Base-by-base conservation (phyloP, 2,888 invertebrate species). In the Fragum whitleyi region DNA sequence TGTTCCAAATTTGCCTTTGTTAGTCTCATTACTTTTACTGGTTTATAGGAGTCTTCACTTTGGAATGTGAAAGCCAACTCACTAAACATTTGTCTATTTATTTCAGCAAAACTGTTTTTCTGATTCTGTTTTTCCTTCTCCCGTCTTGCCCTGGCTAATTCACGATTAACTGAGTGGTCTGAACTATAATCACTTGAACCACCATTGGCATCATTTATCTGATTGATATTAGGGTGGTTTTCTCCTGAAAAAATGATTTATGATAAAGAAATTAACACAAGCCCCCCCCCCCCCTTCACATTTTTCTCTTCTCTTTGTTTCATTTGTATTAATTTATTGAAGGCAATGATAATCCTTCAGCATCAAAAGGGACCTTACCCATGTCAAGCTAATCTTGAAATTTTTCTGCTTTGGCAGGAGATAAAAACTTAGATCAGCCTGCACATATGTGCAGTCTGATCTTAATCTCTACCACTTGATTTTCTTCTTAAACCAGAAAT, bases 1-100 rank as follows among this genome's bases (percentile, higher is more conserved):
- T 32, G 65, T 16, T 65, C 74, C 23, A 74, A 55, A 53, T 74
- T 74, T 16, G 65, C 65, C 26, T 32, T 74, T n/a, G 74, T 74
- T 14, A 74, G 32, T 19, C 19, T 36, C 39, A 62, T 28, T 14
- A 74, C 26, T 65, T 28, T 51, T 5, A 28, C 23, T 23, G 65
- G 55, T 21, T 55, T 65, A n/a, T 51, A 19, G 11, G n/a, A 51
- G 9, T 36, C 23, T 26, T 32, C 65, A 55, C 55, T 28, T 28
- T 65, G 39, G 23, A 65, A 32, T 39, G 39, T 21, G 23, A 21
- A 14, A 9, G 65, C 65, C 11, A 65, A 16, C n/a, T 65, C 65
- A n/a, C 26, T 39, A 6, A 65, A 26, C 65, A 65, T 65, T 42
- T 65, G 65, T 42, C 65, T 39, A 16, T 65, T 65, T 21, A 65